Base-by-base conservation (phyloP, 2,888 invertebrate genomes). In the Bimastos eiseni region DNA sequence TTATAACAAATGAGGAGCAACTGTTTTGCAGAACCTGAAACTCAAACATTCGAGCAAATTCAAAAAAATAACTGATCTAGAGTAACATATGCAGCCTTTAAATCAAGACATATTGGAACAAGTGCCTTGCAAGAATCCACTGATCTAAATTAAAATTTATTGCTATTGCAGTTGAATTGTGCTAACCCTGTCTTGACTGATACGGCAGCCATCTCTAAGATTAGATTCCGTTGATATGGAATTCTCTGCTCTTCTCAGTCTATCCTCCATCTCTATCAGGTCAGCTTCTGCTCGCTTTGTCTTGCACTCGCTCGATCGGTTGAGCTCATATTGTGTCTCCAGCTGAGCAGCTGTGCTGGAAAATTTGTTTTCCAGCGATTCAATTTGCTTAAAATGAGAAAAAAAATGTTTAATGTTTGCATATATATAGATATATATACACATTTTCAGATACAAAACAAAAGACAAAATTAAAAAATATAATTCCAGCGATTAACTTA, bases 221-320 rank as follows among this genome's bases (percentile, higher is more conserved):
- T 97, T 95, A 94, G 97, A 97, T 83, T 96, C 96, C 0, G 97
- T 96, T 91, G 96, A 97, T 41, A 98, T 96, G 94, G 98, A 98
- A 0, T 97, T 96, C 93, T 98, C 97, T 33, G 97, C 96, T 94
- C 97, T 97, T 93, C 97, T 97, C 91, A 98, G 95, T 92, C 97
- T 96, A 89, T 96, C 96, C 93, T 97, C 97, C 38, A 97, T 95
- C 92, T 97, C 96, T 89, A 96, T 96, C 92, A 97, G 96, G 93
- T 98, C 97, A 90, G 97, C 97, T 93, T 97, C 97, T n/a, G 97
- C 95, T 90, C 96, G 96, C 90, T 97, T 96, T 38, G 97, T 96
- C 89, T 97, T 96, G 13, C 96, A 95, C 38, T 96, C 96, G 0
- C 96, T 96, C 95, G 96, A 96, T 93, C 96, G 97, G 94, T 96